Evolutionary conservation across 2,888 invertebrate genomes (phyloP), one percentile per base, ranked within the genome.

Genomic region (Biston stratarius): DNA sequence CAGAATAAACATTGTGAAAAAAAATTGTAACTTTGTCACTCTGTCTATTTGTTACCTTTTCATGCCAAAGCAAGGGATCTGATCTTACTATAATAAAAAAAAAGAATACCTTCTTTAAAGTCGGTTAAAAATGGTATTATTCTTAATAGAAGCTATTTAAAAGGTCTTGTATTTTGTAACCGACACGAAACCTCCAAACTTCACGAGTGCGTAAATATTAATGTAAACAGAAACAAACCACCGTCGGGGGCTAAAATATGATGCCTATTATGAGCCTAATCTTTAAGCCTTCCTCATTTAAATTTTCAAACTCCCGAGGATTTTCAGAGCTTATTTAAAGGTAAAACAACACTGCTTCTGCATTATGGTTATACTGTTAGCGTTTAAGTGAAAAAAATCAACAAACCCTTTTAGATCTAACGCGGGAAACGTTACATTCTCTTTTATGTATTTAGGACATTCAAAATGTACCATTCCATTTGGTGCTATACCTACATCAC

Each of bases 261-360:
- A 81, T 83, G 78, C 78, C 85, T 85, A 89, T 90, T 90, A 90
- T 78, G 81, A 78, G 83, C 84, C 84, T 90, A 91, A 91, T 90
- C 90, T 88, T 84, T 78, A 85, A 89, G 85, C 88, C 87, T 86
- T 87, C 83, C 86, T 83, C 83, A 84, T 83, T 85, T 89, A 89
- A 88, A 88, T 89, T 89, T 90, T 87, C 82, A 81, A 76, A 80
- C 79, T 77, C 73, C 70, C 73, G 77, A 71, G 78, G 84, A 85
- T 81, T 74, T 69, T 49, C 44, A 45, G 56, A 61, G 66, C 61
- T 66, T 66, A 61, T 66, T 52, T 51, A 24, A 49, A 60, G 71
- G 71, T 61, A 61, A 52, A 61, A 60, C 56, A 61, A 45, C 61
- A 66, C 51, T 51, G 66, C 51, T 66, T 45, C 45, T 57, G 14